phyloP scores from a whole-genome alignment of 2,888 invertebrate species.

The Latrodectus elegans region DNA sequence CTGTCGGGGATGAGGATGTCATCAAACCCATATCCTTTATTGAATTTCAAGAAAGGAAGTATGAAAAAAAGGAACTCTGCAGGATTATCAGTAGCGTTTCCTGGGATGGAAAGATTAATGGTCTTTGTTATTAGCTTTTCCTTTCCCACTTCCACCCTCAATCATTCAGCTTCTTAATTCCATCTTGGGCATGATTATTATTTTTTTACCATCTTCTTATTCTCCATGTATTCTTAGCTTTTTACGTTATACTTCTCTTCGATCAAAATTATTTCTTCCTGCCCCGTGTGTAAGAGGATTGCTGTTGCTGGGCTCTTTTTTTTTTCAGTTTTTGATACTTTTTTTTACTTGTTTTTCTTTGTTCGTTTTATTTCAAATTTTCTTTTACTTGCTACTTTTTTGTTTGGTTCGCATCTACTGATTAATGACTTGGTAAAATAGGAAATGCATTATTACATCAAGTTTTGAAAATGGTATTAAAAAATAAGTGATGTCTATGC shows the following conservation, averaged over 20 bases:
- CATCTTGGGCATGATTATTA: slow-evolving; percentile 42
- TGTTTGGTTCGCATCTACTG: slow-evolving; percentile 38
- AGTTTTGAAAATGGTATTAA: slow-evolving; percentile 25
- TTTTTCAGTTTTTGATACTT: slow-evolving; percentile 11
- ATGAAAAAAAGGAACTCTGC: not conserved
- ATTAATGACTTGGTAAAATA: slow-evolving; percentile 48
- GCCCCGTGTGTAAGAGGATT: slow-evolving; percentile 6
- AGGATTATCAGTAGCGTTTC: slow-evolving; percentile 60
- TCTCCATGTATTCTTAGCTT: slow-evolving; percentile 19
- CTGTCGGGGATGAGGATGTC: slow-evolving; percentile 48
- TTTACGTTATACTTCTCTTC: slow-evolving; percentile 32
- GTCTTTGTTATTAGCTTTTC: slow-evolving; percentile 65
- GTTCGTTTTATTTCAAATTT: not conserved
- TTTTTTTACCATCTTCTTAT: slow-evolving; percentile 10
- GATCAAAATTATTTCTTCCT: slow-evolving; percentile 57
- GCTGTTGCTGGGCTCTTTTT: not conserved
- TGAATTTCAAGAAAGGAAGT: slow-evolving; percentile 57
- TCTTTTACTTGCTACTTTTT: slow-evolving; percentile 22
- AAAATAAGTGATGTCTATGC: not conserved
- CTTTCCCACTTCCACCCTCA: slow-evolving; percentile 27
- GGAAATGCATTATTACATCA: slow-evolving; percentile 34
- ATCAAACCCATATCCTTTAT: slow-evolving; percentile 64
- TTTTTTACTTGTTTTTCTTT: slow-evolving; percentile 4
- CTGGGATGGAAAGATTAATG: slow-evolving; percentile 59
- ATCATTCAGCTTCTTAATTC: slow-evolving; percentile 63